These are phyloP conservation scores for Batillaria attramentaria DNA, from an alignment of 1,140 invertebrate species.

Conservation along the genomic window DNA sequence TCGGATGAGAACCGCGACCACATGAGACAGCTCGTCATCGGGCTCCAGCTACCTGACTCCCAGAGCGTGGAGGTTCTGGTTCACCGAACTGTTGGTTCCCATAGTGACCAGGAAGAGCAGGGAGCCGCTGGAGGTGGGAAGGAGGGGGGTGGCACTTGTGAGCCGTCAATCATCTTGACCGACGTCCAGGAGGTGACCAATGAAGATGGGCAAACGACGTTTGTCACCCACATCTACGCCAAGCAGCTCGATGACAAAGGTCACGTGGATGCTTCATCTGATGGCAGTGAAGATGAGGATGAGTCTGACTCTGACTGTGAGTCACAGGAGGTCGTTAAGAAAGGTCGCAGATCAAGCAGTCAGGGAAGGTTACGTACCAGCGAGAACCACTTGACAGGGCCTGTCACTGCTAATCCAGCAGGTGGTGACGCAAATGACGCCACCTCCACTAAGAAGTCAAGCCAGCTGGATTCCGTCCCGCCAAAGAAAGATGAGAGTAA, in stretches of 20 bases:
- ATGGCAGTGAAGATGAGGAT: neutral
- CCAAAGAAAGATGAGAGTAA: no score
- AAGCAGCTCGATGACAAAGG: neutral
- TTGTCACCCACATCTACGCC: slow-evolving; percentile 31
- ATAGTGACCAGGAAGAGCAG: slow-evolving; percentile 9
- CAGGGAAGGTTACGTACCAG: no score
- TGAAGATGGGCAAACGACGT: slow-evolving; percentile 33
- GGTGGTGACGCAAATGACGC: no score
- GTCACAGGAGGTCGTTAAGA: no score
- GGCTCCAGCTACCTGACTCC: slow-evolving; percentile 26
- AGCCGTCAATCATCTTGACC: slow-evolving; percentile 29
- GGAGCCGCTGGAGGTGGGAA: neutral
- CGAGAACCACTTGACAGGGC: no score
- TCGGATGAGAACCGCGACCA: slow-evolving; percentile 8
- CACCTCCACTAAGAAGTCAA: no score
- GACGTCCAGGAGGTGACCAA: slow-evolving; percentile 29
- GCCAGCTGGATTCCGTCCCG: no score
- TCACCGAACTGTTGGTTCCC: slow-evolving; percentile 29
- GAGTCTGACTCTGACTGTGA: no score
- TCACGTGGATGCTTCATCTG: neutral
- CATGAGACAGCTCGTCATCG: slow-evolving; percentile 9
- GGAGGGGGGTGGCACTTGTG: slow-evolving; percentile 1
- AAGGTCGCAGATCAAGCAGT: no score
- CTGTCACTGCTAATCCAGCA: no score
- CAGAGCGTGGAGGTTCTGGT: slow-evolving; percentile 39